These are phyloP conservation scores for Adineta ricciae DNA, from an alignment of 2,888 invertebrate genomes.

Conservation along the genomic window DNA sequence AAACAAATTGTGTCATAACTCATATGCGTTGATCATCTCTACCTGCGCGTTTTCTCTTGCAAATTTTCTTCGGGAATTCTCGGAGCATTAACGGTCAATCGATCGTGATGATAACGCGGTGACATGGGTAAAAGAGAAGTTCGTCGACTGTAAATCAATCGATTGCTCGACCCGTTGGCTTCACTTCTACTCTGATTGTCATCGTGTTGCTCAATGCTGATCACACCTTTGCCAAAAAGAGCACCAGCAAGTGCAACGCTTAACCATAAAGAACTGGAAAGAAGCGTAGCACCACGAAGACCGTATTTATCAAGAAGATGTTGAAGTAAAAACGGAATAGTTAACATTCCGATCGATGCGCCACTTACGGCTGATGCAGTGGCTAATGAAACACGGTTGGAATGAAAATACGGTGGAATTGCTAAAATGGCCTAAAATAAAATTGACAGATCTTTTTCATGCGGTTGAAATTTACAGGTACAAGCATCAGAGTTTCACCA, in stretches of 20 bases:
- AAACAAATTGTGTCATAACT: no score
- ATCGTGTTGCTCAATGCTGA: background rate
- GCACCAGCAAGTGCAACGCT: background rate
- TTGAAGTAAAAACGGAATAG: background rate
- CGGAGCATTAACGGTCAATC: no score
- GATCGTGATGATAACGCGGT: background rate
- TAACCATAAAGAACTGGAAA: background rate
- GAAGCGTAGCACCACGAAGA: background rate
- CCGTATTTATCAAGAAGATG: background rate
- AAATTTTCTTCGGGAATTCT: no score
- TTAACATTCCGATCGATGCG: background rate
- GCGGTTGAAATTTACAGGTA: background rate
- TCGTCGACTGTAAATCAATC: background rate
- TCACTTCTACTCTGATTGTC: background rate
- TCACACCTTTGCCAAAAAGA: background rate
- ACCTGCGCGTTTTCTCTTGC: no score
- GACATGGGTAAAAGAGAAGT: background rate
- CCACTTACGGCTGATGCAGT: background rate
- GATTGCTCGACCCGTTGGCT: background rate
- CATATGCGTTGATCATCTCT: no score
- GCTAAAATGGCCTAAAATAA: background rate
- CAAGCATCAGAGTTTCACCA: background rate
- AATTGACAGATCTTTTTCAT: background rate
- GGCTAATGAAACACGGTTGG: background rate
- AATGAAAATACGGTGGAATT: background rate